Percentiles rank a stretch among this genome's conserved stretches.
phyloP scores from a whole-genome alignment of 2,113 vertebrate genomes.

The Tetrao urogallus region DNA sequence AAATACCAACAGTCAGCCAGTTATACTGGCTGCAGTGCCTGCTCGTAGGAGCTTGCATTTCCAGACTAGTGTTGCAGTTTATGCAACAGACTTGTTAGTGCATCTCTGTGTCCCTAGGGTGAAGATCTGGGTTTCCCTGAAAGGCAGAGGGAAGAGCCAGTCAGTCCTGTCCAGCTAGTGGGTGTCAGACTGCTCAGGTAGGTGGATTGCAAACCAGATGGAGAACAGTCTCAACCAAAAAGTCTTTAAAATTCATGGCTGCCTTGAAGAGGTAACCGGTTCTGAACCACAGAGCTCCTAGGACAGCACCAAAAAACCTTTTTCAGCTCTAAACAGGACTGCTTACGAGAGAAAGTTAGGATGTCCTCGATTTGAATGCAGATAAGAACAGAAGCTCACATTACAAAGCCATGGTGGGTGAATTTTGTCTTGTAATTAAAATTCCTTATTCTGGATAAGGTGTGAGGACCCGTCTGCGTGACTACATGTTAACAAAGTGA shows the following conservation, averaged over 20 bases:
- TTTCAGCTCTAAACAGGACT: neutral
- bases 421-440: neutral
- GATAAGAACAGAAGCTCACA: neutral
- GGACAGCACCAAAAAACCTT: neutral
- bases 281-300: neutral
- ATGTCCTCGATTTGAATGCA: neutral
- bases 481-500: neutral
- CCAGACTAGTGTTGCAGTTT: neutral
- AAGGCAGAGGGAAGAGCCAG: slow-evolving; percentile 36
- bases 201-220: neutral
- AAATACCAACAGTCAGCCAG: neutral
- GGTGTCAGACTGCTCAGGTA: slow-evolving; percentile 10
- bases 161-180: slow-evolving; percentile 41
- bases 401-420: neutral
- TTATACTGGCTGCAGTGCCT: neutral
- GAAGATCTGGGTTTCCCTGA: slow-evolving; percentile 43
- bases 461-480: neutral
- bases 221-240: neutral
- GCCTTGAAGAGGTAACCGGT: neutral
- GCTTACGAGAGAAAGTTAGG: neutral
- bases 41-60: slow-evolving; percentile 9
- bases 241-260: neutral
- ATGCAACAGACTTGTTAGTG: neutral
- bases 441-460: neutral
- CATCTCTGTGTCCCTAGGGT: slow-evolving; percentile 26